Evolutionary conservation across 1,140 invertebrate species (phyloP).

Genomic region (Leucophenga varia): DNA sequence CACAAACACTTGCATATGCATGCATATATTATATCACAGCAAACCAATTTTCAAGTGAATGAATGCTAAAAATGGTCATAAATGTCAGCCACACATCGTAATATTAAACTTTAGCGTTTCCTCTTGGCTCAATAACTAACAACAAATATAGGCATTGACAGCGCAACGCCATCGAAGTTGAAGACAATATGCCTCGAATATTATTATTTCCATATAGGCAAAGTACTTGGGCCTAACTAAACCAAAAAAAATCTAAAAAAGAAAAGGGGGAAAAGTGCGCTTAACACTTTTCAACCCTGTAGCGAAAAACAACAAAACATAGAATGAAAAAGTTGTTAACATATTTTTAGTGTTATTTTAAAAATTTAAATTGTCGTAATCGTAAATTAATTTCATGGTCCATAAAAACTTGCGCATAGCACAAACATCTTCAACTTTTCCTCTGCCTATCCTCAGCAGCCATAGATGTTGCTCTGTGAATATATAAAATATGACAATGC

Average conservation of each 20-base stretch:
- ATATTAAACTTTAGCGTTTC: conserved; percentile 6
- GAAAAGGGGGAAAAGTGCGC: conserved; percentile 14
- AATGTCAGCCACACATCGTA: conserved; percentile 31
- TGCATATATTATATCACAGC: no score
- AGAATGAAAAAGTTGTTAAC: conserved; percentile 40
- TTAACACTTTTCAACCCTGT: conserved; percentile 54
- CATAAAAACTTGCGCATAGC: conserved; percentile 40
- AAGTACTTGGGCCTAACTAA: no score
- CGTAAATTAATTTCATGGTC: conserved; percentile 56
- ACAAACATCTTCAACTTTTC: background rate
- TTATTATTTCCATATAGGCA: no score
- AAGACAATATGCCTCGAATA: no score
- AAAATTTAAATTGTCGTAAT: conserved; percentile 56
- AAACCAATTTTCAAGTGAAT: conserved; percentile 12
- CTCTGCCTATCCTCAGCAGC: background rate
- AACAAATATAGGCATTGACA: conserved; percentile 28
- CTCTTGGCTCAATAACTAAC: conserved; percentile 1
- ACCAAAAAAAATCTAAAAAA: no score
- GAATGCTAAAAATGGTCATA: conserved; percentile 19
- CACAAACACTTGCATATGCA: conserved; percentile 6
- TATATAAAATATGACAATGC: no score
- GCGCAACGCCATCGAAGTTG: no score
- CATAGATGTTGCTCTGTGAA: no score
- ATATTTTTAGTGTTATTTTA: conserved; percentile 52
- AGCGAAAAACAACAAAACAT: no score